Base-by-base conservation (phyloP, 1,140 invertebrate species). In the Leptinotarsa texana region DNA sequence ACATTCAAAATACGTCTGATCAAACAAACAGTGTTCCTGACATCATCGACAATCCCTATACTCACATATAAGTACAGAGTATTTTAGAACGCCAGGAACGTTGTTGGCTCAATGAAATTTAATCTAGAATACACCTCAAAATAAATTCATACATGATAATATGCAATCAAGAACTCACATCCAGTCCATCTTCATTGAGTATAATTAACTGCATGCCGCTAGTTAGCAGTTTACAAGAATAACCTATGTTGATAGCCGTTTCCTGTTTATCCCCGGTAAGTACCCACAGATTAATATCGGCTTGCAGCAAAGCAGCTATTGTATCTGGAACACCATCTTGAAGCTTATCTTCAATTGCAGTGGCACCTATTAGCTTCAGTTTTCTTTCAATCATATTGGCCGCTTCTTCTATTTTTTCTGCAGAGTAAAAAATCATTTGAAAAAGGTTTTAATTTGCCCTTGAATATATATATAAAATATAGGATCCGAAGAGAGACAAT, bases 241-340 rank as follows among this genome's bases (percentile, higher is more conserved):
- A 97, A 33, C 96, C 98, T 84, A 99, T 99, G 86, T 99, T 99
- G 74, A 99, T 99, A 66, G 98, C 98, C 42, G 98, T 99, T 88
- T 99, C 98, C 87, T 98, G 96, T 87, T 99, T 99, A 87, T 99
- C 98, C 21, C 98, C 98, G 6, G 98, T 99, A 75, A 99, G 87
- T 48, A 99, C 94, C 98, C 98, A 99, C 67, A 99, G 92, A 83
- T 94, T 92, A 77, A 98, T 98, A 82, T 95, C 94, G 33, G 97
- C 96, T 81, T 94, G 92, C 65, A 96, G 85, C n/a, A 98, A 87
- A 47, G 94, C 88, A 62, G 93, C 92, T 84, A 98, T 97, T 13
- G 96, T 96, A 85, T 98, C 96, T 3, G 96, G 96, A 57, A 98
- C 96, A n/a, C 89, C 88, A 68, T 89, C 88, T 88, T 99, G 97